These are phyloP conservation scores for Lepilemur septentrionalis DNA, from an alignment of 2,797 vertebrate species.

Conservation along the genomic window DNA sequence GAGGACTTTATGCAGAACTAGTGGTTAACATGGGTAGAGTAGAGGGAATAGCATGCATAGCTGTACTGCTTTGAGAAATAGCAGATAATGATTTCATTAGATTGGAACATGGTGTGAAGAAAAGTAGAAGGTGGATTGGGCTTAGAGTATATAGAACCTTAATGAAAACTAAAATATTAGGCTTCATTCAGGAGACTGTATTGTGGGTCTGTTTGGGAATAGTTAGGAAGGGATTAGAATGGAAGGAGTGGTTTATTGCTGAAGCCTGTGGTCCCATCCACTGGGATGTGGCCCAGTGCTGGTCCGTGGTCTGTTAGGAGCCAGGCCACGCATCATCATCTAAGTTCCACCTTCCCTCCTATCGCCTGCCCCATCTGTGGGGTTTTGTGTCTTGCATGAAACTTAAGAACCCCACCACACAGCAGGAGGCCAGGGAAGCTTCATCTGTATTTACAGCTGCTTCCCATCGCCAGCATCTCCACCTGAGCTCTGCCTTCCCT, in stretches of 20 bases:
- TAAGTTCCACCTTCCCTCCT: too few species aligned
- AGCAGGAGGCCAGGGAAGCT: too few species aligned
- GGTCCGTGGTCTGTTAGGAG: too few species aligned
- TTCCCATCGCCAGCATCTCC: too few species aligned
- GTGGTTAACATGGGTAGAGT: not conserved
- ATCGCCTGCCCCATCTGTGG: too few species aligned
- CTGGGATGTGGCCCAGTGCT: too few species aligned
- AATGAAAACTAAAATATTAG: not conserved
- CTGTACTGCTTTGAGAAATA: not conserved
- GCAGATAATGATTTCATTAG: not conserved
- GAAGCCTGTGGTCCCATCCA: too few species aligned
- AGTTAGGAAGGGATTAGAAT: not conserved
- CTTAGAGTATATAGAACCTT: not conserved
- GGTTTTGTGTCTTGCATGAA: too few species aligned
- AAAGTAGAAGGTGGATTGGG: not conserved
- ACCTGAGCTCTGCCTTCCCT: too few species aligned
- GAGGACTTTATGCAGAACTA: not conserved
- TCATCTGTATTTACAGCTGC: too few species aligned
- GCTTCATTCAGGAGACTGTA: not conserved
- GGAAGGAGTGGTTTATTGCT: not conserved
- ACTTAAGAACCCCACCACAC: too few species aligned
- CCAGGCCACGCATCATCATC: too few species aligned
- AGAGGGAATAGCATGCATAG: not conserved
- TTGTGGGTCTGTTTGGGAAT: not conserved
- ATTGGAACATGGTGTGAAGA: not conserved